Percentiles rank a stretch among this genome's conserved stretches.
These are phyloP conservation scores for Rhadina sibilatrix DNA, from an alignment of 2,113 vertebrate genomes.

Conservation along the genomic window DNA sequence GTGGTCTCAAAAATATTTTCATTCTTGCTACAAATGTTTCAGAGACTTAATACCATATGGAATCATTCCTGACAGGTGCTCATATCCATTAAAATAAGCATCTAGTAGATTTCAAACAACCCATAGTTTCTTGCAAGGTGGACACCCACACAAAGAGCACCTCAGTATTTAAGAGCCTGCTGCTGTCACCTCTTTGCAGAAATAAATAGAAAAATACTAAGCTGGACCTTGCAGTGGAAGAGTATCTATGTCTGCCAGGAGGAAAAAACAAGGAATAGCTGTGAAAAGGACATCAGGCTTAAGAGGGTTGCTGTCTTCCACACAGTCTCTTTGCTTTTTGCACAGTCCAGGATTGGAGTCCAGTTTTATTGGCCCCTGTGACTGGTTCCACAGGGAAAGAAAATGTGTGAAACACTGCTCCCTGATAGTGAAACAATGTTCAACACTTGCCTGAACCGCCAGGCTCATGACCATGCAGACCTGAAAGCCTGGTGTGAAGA, in stretches of 20 bases:
- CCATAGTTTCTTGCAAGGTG: neutral
- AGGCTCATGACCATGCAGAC: neutral
- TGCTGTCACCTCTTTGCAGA: neutral
- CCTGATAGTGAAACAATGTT: neutral
- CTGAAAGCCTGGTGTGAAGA: neutral
- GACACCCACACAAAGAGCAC: neutral
- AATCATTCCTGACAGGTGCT: neutral
- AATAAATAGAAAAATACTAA: neutral
- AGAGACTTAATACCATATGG: neutral
- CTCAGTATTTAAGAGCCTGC: neutral
- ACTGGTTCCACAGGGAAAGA: neutral
- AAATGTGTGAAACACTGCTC: neutral
- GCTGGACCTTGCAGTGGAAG: neutral
- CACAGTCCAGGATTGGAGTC: neutral
- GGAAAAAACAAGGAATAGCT: neutral
- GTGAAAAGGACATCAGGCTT: neutral
- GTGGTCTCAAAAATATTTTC: neutral
- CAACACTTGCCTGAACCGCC: neutral
- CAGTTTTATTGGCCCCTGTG: neutral
- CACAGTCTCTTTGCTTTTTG: neutral
- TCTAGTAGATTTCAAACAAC: neutral
- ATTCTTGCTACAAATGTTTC: neutral
- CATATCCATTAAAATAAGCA: neutral
- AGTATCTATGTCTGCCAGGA: neutral
- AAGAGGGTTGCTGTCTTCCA: neutral